Conservation (phyloP, 1,140 invertebrate genomes). For the Eumaeus atala region DNA sequence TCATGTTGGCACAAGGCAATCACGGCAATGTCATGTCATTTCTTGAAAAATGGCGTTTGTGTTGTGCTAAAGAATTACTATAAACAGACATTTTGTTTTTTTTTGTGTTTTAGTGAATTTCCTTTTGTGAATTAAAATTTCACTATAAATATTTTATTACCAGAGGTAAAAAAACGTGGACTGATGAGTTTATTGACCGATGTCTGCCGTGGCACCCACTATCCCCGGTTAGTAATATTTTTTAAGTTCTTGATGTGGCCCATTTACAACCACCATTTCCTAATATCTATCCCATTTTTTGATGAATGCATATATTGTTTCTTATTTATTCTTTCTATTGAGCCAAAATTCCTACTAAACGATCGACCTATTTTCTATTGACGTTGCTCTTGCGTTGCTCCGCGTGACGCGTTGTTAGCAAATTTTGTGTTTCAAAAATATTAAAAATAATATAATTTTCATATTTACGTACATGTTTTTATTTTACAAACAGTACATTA, state of each 20-base stretch:
- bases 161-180: constrained; percentile 48
- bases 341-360: neutral
- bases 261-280: too few species aligned
- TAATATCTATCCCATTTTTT: too few species aligned
- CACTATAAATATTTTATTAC: constrained; percentile 33
- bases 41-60: constrained; percentile 71
- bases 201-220: constrained; percentile 72
- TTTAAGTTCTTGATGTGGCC: constrained; percentile 19
- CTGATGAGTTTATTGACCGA: constrained; percentile 70
- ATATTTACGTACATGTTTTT: too few species aligned
- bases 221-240: constrained; percentile 63
- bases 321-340: too few species aligned
- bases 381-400: constrained; percentile 49
- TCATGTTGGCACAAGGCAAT: constrained; percentile 21
- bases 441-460: too few species aligned
- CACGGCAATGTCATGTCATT: constrained; percentile 34
- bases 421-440: constrained; percentile 12
- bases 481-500: too few species aligned
- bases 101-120: constrained; percentile 21
- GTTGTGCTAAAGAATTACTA: constrained; percentile 59
- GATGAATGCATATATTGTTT: too few species aligned
- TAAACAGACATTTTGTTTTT: constrained; percentile 49
- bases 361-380: constrained; percentile 60
- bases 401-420: constrained; percentile 64
- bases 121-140: constrained; percentile 13